A percentile compares a stretch with the other conserved stretches of the same genome.
These are phyloP conservation scores for Scomberomorus guttatus DNA, from an alignment of 2,797 vertebrate species.

Conservation along the genomic window DNA sequence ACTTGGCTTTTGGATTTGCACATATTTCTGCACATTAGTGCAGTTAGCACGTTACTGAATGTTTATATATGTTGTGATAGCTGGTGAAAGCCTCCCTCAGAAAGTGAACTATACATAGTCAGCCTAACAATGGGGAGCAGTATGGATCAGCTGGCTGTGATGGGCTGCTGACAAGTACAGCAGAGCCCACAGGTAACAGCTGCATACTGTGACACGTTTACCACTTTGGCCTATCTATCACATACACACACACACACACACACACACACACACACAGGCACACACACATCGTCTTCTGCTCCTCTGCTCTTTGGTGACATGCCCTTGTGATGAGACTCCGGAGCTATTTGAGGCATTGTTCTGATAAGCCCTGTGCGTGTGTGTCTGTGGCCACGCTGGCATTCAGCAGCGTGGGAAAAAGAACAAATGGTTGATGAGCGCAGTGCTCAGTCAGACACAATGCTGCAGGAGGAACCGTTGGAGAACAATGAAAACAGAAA, in stretches of 20 bases:
- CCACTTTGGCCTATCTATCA: conserved; percentile 34
- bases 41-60: neutral
- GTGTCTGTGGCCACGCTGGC: conserved; percentile 65
- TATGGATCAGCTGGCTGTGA: conserved; percentile 68
- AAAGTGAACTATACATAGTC: conserved; percentile 70
- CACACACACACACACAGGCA: conserved; percentile 34
- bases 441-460: conserved; percentile 52
- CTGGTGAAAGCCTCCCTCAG: conserved; percentile 37
- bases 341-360: conserved; percentile 88
- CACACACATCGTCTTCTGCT: conserved; percentile 40
- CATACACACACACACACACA: conserved; percentile 16
- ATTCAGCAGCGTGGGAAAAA: conserved; percentile 88
- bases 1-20: neutral
- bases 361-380: conserved; percentile 83
- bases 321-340: conserved; percentile 78
- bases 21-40: neutral
- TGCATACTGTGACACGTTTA: conserved; percentile 68
- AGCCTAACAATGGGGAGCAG: conserved; percentile 64
- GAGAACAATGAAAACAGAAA: conserved; percentile 49
- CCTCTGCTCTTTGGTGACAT: conserved; percentile 73
- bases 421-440: conserved; percentile 84
- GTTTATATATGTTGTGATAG: conserved; percentile 12
- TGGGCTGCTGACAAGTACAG: conserved; percentile 77
- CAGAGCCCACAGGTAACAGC: conserved; percentile 82
- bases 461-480: conserved; percentile 45